Evolutionary conservation across 1,140 invertebrate genomes (phyloP), one percentile per base, ranked within the genome.

Genomic region (Adelges cooleyi): DNA sequence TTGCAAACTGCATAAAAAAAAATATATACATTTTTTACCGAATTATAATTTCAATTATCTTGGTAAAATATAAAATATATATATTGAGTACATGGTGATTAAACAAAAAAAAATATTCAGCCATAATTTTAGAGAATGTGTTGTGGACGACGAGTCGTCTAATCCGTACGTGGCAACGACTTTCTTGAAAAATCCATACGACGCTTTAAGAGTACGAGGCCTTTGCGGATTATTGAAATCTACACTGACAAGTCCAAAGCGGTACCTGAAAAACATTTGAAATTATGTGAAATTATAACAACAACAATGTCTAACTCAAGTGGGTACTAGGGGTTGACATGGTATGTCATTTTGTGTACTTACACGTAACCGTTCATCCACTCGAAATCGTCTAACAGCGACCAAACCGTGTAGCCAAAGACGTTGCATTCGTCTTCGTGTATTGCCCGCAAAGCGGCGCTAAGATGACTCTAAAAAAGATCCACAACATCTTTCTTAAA

Each of bases 331-430:
- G n/a, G n/a, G n/a, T n/a, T n/a, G n/a, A n/a, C n/a, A n/a, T n/a
- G n/a, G n/a, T n/a, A n/a, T n/a, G n/a, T n/a, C n/a, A 40, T n/a
- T 40, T 11, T 50, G 25, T 15, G 15, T 33, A 79, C 79, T 82
- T 73, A 86, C 83, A 73, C 76, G 67, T 80, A 85, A 49, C 84
- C 84, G n/a, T 69, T 71, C 1, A 73, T 72, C 87, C 87, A 91
- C 74, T 91, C 87, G 72, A 89, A 89, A 73, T 88, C 90, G 67
- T 90, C 88, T 68, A 90, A 75, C 0, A 91, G 72, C 67, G 82
- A 84, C 87, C 88, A 90, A 44, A 81, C 76, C 0, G 83, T 81
- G 69, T 89, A 90, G 0, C 78, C 83, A 15, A 75, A 72, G 0
- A 90, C 79, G 40, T 84, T 80, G 29, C 82, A 82, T 0, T 79